phyloP scores from a whole-genome alignment of 1,140 invertebrate species.

The Drosophila ficusphila region DNA sequence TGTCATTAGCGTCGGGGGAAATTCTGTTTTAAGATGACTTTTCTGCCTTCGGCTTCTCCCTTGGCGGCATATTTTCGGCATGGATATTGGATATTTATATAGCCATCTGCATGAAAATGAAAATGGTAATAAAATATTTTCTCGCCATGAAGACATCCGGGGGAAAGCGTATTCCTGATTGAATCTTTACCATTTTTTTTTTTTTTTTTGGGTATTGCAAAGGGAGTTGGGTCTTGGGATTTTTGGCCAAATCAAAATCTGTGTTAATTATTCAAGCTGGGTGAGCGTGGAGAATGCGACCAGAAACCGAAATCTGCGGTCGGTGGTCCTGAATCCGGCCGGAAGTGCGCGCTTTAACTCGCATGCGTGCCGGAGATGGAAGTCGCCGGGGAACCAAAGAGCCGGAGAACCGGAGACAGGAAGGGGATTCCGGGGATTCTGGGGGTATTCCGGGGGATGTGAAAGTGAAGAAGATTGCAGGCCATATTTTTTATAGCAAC shows the following conservation, averaged over 20 bases:
- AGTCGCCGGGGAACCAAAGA: neutral
- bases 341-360: constrained; percentile 69
- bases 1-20: constrained; percentile 78
- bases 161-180: constrained; percentile 27
- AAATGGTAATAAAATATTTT: constrained; percentile 41
- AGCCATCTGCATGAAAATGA: constrained; percentile 15
- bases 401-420: neutral
- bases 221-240: neutral
- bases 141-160: constrained; percentile 1
- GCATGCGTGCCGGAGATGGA: constrained; percentile 57
- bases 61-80: constrained; percentile 36
- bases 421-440: neutral
- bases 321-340: constrained; percentile 28
- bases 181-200: too few relatives aligned
- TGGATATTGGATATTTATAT: constrained; percentile 39
- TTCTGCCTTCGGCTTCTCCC: constrained; percentile 39
- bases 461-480: constrained; percentile 39
- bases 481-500: constrained; percentile 74
- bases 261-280: constrained; percentile 70
- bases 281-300: constrained; percentile 32
- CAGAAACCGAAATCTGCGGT: constrained; percentile 58
- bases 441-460: neutral
- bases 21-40: constrained; percentile 79
- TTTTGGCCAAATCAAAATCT: constrained; percentile 53
- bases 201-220: neutral